phyloP scores from a whole-genome alignment of 1,140 invertebrate species.

The Penaeus japonicus region DNA sequence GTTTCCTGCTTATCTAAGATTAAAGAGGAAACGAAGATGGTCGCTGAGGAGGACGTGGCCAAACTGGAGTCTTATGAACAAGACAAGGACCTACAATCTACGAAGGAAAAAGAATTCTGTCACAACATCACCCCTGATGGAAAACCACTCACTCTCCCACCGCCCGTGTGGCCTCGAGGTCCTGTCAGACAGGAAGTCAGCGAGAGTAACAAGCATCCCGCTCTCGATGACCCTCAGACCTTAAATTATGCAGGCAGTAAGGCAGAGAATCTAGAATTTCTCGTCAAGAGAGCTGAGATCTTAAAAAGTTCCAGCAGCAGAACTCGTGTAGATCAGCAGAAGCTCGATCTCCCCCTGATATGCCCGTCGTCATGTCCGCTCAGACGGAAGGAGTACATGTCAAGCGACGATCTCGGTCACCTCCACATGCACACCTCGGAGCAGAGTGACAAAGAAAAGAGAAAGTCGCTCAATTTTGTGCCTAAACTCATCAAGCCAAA shows the following conservation, averaged over 20 bases:
- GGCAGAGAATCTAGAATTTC: slow-evolving; percentile 25
- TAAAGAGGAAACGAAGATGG: slow-evolving; percentile 42
- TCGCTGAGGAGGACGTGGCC: slow-evolving; percentile 21
- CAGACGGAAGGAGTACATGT: slow-evolving; percentile 13
- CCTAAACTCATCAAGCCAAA: slow-evolving; percentile 35
- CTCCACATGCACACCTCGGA: neutral
- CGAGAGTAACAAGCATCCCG: neutral
- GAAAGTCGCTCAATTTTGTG: slow-evolving; percentile 32
- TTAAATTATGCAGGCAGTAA: neutral
- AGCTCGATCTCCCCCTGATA: slow-evolving; percentile 37
- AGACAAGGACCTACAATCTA: neutral
- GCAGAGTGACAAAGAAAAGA: slow-evolving; percentile 26
- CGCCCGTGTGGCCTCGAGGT: slow-evolving; percentile 49
- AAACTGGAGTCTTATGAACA: slow-evolving; percentile 43
- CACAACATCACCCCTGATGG: slow-evolving; percentile 45
- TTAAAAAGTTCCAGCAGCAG: neutral
- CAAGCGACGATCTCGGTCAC: neutral
- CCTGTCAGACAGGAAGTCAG: neutral
- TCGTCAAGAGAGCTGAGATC: slow-evolving; percentile 42
- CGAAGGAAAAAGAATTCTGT: neutral
- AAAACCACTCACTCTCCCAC: slow-evolving; percentile 30
- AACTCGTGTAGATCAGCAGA: neutral
- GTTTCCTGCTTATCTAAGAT: slow-evolving; percentile 53
- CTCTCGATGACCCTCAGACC: neutral
- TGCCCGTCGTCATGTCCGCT: slow-evolving; percentile 41